Percentiles rank a stretch among this genome's conserved stretches.
Evolutionary conservation across 2,113 vertebrate genomes (phyloP).

Genomic region (Austrofundulus limnaeus): DNA sequence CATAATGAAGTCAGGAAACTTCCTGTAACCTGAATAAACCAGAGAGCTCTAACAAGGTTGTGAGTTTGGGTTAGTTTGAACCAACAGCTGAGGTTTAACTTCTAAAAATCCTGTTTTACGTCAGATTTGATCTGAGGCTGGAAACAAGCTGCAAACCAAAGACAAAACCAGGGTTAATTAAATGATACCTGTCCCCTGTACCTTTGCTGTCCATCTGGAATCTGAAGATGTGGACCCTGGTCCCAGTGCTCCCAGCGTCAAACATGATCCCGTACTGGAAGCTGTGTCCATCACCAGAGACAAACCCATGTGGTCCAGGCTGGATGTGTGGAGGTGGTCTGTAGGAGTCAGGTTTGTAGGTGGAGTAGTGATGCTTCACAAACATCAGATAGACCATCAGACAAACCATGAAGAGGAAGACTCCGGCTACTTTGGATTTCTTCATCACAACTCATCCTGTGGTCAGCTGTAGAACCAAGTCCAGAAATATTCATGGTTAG

Average conservation of each 20-base stretch:
- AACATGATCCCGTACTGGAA: conserved; percentile 93
- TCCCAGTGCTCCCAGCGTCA: conserved; percentile 94
- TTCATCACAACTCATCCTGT: conserved; percentile 78
- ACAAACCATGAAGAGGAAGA: conserved; percentile 78
- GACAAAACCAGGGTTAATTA: neutral
- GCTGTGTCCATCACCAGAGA: neutral
- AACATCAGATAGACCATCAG: conserved; percentile 85
- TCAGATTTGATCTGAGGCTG: neutral
- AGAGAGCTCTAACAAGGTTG: conserved; percentile 27
- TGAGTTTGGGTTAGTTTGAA: conserved; percentile 14
- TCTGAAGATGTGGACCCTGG: conserved; percentile 90
- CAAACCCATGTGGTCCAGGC: neutral
- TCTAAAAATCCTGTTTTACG: conserved; percentile 9
- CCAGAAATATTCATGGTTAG: neutral
- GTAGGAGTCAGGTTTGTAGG: neutral
- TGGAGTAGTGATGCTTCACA: conserved; percentile 79
- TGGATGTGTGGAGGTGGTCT: conserved; percentile 7
- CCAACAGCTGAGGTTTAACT: neutral
- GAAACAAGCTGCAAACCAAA: neutral
- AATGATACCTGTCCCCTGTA: conserved; percentile 26
- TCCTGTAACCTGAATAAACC: conserved; percentile 63
- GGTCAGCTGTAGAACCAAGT: conserved; percentile 16
- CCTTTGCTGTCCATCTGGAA: conserved; percentile 78
- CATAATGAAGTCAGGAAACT: conserved; percentile 68
- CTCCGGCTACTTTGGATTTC: conserved; percentile 81